Base-by-base conservation (phyloP, 2,888 invertebrate genomes). In the Coenonympha glycerion region DNA sequence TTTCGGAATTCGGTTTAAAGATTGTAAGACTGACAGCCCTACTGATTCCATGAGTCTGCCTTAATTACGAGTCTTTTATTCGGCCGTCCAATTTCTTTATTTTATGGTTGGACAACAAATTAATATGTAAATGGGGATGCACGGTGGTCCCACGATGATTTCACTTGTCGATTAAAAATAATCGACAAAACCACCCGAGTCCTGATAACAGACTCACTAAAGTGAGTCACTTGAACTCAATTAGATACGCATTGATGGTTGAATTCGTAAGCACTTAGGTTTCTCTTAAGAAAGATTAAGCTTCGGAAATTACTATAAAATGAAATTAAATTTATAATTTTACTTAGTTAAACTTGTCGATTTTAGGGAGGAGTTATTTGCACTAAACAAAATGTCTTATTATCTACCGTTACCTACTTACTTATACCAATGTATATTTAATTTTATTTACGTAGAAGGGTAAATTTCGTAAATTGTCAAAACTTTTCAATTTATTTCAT, bases 71-170 rank as follows among this genome's bases (percentile, higher is more conserved):
- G 57, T 61, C 72, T 76, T 78, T 78, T 78, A 76, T 71, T 65
- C 68, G 63, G 64, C 65, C 75, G 68, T 76, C 75, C 79, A 78
- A 85, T 85, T 84, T 84, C 84, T 86, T 85, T 81, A 85, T 85
- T 85, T 85, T 79, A 85, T 79, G 75, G 78, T 71, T 71, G 73
- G 72, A 77, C 79, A 84, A 79, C 82, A 78, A 79, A 85, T 85
- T 85, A 81, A 82, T 82, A 86, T 87, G 86, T 79, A 76, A 86
- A 87, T 87, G 73, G 72, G 65, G 69, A 64, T 63, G 72, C 76
- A 69, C 72, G 84, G 86, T 85, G 86, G 86, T 87, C 77, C 57
- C 63, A 63, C 64, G 68, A 68, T 61, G 55, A 59, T 58, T 65
- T 58, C 53, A 59, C 52, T 59, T 61, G 58, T 63, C 63, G 61